Evolutionary conservation across 1,140 invertebrate genomes (phyloP).

Genomic region (Panulirus ornatus): DNA sequence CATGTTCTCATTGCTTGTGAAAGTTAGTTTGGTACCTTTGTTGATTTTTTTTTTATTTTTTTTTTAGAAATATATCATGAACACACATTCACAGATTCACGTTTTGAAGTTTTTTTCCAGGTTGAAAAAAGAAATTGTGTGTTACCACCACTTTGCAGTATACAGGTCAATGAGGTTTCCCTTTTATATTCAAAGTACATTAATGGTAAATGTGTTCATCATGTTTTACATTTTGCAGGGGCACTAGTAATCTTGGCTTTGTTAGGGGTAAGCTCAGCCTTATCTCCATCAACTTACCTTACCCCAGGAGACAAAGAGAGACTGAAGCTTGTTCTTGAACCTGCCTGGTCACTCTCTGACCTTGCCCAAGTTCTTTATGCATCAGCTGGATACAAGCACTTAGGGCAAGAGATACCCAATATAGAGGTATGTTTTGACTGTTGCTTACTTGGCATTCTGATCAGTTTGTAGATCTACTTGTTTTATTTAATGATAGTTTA

Average conservation of each 20-base stretch:
- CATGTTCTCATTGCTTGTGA: too few species aligned
- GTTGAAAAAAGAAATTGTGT: too few species aligned
- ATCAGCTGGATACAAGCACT: conserved; percentile 81
- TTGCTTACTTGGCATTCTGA: background rate
- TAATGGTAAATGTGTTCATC: background rate
- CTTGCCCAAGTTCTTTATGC: conserved; percentile 81
- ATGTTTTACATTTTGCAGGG: conserved; percentile 45
- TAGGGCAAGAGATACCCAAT: conserved; percentile 80
- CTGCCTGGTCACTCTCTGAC: conserved; percentile 81
- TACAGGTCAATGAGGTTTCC: too few species aligned
- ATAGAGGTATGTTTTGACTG: conserved; percentile 77
- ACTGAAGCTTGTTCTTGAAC: conserved; percentile 81
- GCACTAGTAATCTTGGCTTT: conserved; percentile 53
- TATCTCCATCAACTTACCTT: conserved; percentile 80
- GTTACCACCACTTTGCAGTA: too few species aligned
- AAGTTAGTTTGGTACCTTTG: too few species aligned
- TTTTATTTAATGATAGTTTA: conserved; percentile 44
- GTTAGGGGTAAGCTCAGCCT: conserved; percentile 58
- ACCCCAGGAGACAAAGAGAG: conserved; percentile 80
- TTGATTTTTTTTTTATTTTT: too few species aligned
- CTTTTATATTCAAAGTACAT: background rate
- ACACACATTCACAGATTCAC: too few species aligned
- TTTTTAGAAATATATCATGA: too few species aligned
- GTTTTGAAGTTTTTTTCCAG: too few species aligned
- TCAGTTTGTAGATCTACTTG: background rate